Conservation (phyloP, 2,113 vertebrate genomes). For the Barnardius zonarius region DNA sequence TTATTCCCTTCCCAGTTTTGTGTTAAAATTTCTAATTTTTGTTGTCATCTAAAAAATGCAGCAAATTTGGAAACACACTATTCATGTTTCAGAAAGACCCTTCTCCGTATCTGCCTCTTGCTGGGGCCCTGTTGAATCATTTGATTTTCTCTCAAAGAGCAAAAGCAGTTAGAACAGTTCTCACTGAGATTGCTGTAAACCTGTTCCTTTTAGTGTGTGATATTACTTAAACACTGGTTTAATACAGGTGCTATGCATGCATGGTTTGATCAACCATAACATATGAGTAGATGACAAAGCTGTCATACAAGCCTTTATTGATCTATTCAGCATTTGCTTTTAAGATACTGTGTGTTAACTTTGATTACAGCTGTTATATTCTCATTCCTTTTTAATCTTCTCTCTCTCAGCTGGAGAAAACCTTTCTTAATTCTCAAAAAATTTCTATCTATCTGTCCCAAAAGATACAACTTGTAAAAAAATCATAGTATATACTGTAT, state of each 20-base stretch:
- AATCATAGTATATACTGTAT: constrained; percentile 44
- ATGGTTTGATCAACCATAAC: too few relatives aligned
- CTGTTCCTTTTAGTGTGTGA: too few relatives aligned
- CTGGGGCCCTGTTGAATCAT: not conserved
- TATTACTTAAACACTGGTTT: too few relatives aligned
- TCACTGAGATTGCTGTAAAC: too few relatives aligned
- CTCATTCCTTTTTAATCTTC: not conserved
- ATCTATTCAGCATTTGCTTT: too few relatives aligned
- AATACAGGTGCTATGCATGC: too few relatives aligned
- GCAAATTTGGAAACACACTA: not conserved
- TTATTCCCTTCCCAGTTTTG: not conserved
- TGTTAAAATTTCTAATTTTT: not conserved
- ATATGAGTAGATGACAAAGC: too few relatives aligned
- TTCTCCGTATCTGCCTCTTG: not conserved
- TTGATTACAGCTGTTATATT: not conserved
- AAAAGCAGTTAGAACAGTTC: not conserved
- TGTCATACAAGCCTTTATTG: too few relatives aligned
- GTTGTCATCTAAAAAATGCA: not conserved
- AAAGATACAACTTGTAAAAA: constrained; percentile 48
- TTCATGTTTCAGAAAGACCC: not conserved
- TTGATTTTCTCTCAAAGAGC: not conserved
- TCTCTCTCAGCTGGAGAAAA: not conserved
- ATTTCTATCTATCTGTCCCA: not conserved
- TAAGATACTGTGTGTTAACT: too few relatives aligned
- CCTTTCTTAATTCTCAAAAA: constrained; percentile 19